Conservation (phyloP, 2,797 vertebrate species). For the Sciurus carolinensis region DNA sequence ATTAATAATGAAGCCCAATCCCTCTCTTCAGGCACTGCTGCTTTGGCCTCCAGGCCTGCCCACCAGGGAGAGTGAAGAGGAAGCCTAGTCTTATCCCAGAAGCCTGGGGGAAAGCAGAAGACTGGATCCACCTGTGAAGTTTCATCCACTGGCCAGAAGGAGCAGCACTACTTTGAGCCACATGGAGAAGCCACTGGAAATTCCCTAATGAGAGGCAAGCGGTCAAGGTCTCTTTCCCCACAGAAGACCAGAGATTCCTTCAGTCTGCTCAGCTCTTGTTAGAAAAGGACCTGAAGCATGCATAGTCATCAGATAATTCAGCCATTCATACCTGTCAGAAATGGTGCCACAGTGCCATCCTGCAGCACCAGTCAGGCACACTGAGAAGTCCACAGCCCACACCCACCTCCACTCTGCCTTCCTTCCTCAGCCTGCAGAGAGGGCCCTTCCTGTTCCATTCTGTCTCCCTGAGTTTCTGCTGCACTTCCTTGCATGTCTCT, state of each 20-base stretch:
- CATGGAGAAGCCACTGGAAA: background rate
- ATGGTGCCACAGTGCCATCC: too few relatives aligned
- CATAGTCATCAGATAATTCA: background rate
- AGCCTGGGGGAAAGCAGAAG: background rate
- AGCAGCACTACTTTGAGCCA: too few relatives aligned
- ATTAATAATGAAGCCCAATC: background rate
- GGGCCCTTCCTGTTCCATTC: too few relatives aligned
- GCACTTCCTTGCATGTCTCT: too few relatives aligned
- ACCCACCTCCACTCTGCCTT: rapidly evolving
- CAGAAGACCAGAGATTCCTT: rapidly evolving
- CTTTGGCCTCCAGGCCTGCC: background rate
- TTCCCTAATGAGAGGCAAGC: background rate
- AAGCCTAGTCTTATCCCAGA: background rate
- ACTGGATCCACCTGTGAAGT: background rate
- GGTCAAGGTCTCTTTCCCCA: background rate
- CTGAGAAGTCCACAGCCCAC: too few relatives aligned
- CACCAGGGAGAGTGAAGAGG: too few relatives aligned
- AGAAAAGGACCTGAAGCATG: background rate
- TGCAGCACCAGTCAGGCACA: too few relatives aligned
- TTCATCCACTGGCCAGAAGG: too few relatives aligned
- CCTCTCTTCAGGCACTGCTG: background rate
- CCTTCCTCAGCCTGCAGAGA: too few relatives aligned
- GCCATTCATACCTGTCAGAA: too few relatives aligned
- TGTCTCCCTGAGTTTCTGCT: too few relatives aligned
- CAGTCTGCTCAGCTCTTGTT: background rate